These are phyloP conservation scores for Megastigmus dorsalis DNA, from an alignment of 2,888 invertebrate genomes.

Conservation along the genomic window DNA sequence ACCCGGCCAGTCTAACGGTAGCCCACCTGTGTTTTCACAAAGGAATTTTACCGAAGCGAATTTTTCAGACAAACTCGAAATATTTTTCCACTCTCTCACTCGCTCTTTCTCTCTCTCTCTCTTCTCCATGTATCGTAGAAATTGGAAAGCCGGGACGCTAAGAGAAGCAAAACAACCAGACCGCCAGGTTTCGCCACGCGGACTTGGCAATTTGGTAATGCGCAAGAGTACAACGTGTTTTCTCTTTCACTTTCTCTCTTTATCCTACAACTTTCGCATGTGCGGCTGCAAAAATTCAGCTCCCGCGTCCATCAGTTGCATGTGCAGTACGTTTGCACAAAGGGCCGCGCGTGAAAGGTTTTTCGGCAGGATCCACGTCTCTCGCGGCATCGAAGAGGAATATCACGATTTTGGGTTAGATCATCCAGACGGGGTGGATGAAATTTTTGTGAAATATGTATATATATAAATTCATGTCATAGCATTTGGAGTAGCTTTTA, in stretches of 20 bases:
- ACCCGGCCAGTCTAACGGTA: too few species aligned
- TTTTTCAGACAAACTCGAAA: conserved; percentile 3
- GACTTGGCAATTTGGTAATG: conserved; percentile 20
- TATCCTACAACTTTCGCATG: not conserved
- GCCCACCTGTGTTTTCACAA: too few species aligned
- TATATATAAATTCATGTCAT: too few species aligned
- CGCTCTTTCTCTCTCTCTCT: not conserved
- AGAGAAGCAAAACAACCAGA: conserved; percentile 13
- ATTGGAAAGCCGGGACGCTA: not conserved
- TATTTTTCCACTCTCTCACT: not conserved
- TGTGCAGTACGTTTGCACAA: too few species aligned
- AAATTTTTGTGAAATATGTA: too few species aligned
- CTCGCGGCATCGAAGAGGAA: too few species aligned
- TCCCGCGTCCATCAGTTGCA: not conserved
- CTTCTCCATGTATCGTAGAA: not conserved
- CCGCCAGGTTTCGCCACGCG: not conserved
- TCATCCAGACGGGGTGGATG: too few species aligned
- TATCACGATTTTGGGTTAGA: too few species aligned
- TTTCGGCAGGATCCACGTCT: too few species aligned
- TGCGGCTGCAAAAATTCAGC: not conserved
- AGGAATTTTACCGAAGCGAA: not conserved
- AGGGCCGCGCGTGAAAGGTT: too few species aligned
- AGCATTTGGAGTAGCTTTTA: too few species aligned
- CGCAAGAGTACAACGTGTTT: not conserved
- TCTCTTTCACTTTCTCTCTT: not conserved